These are phyloP conservation scores for Neoaliturus tenellus DNA, from an alignment of 2,888 invertebrate species.

Conservation along the genomic window DNA sequence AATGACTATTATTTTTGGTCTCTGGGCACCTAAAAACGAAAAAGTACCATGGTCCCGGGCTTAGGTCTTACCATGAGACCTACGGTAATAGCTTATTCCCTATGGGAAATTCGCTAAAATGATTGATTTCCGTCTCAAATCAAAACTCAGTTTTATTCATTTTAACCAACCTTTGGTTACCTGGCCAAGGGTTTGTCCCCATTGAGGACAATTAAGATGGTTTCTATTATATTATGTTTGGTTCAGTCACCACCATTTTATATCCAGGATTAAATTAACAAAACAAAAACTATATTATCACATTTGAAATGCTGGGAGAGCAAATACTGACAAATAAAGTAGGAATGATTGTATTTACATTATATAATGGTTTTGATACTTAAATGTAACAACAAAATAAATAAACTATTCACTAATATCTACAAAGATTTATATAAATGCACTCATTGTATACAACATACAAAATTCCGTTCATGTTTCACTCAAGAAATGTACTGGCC, in stretches of 20 bases:
- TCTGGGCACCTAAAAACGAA: no score
- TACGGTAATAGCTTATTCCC: no score
- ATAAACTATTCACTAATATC: neutral
- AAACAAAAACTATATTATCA: neutral
- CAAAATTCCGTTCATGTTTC: neutral
- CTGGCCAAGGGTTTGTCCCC: no score
- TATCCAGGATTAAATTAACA: neutral
- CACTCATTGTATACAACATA: neutral
- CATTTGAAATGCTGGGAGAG: neutral
- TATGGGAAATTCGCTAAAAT: no score
- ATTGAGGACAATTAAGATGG: no score
- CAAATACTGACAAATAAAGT: slow-evolving; percentile 13
- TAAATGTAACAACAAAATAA: slow-evolving; percentile 17
- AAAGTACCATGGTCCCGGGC: no score
- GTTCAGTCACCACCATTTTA: neutral
- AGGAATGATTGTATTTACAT: neutral
- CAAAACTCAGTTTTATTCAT: no score
- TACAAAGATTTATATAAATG: slow-evolving; percentile 20
- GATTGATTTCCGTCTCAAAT: no score
- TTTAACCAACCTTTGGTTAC: no score
- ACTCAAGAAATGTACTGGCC: neutral
- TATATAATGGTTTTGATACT: neutral
- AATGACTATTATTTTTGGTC: no score
- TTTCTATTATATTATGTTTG: no score
- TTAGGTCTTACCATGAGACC: no score